Conservation (phyloP, 1,140 invertebrate species). For the Neuroterus valhalla region DNA sequence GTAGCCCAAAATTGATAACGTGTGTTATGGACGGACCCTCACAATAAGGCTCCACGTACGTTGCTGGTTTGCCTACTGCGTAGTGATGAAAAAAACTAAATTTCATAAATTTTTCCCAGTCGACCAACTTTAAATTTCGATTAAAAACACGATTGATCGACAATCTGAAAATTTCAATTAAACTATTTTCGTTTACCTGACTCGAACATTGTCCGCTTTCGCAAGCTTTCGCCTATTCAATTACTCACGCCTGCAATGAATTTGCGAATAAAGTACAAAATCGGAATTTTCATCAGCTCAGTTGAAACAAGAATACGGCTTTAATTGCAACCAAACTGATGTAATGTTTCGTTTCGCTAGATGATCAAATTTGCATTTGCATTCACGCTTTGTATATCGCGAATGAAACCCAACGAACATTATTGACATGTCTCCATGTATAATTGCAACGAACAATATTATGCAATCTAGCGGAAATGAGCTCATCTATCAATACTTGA, state of each 20-base stretch:
- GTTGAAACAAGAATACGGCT: slow-evolving; percentile 24
- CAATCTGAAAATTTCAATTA: too few species aligned
- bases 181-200: background rate
- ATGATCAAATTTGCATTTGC: slow-evolving; percentile 27
- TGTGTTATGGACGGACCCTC: too few species aligned
- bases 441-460: slow-evolving; percentile 23
- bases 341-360: slow-evolving; percentile 23
- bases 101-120: too few species aligned
- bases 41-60: too few species aligned
- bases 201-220: background rate
- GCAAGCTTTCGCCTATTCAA: background rate
- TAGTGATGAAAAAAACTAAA: too few species aligned
- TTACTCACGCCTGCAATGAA: background rate
- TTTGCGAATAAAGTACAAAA: slow-evolving; percentile 4
- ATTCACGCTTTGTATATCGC: slow-evolving; percentile 26
- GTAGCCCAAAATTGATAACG: too few species aligned
- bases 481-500: slow-evolving; percentile 22
- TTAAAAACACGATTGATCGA: too few species aligned
- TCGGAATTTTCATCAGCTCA: slow-evolving; percentile 21
- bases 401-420: background rate
- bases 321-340: slow-evolving; percentile 29
- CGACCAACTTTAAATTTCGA: too few species aligned
- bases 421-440: background rate
- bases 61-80: too few species aligned
- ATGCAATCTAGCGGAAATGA: slow-evolving; percentile 24